Evolutionary conservation across 2,888 invertebrate genomes (phyloP), one percentile per base, ranked within the genome.

Genomic region (Xylophagus ater): DNA sequence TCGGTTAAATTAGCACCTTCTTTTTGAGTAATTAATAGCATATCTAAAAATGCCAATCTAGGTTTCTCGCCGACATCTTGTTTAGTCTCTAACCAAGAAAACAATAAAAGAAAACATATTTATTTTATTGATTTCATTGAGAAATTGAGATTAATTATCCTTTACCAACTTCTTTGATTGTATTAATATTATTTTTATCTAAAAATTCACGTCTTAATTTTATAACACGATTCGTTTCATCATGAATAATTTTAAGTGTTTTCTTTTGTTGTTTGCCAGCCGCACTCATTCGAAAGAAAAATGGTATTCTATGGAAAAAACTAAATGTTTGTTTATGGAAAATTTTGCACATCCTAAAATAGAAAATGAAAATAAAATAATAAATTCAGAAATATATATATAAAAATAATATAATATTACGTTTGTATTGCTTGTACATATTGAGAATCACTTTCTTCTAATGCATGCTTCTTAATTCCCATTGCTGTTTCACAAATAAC

Each of bases 381-480:
- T n/a, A 17, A 5, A n/a, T 26, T 30, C 8, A 9, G n/a, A 31
- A 14, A 23, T n/a, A 37, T 3, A 26, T 36, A 18, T n/a, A 20
- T 10, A 3, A 10, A 7, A 36, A 10, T 8, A 4, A 14, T 28
- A 32, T 21, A 34, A 10, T 28, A 2, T 71, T 65, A 81, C 81
- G 66, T 67, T 56, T 76, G 74, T 13, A 86, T 77, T 5, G 80
- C 75, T 48, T 69, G 67, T 0, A 85, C 81, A 56, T 86, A 87
- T 49, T 75, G 72, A 1, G 80, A 78, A 36, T 78, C 70, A 18
- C 68, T 66, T 51, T 79, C 64, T 35, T 66, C 62, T 56, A 87
- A 86, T 0, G 84, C 82, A 53, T 81, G 69, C 4, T 85, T 68
- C 40, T 72, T 71, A 20, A 76, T 72, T 2, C 87, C 89, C 88